phyloP scores from a whole-genome alignment of 2,888 invertebrate genomes.

The Acrobasis suavella region DNA sequence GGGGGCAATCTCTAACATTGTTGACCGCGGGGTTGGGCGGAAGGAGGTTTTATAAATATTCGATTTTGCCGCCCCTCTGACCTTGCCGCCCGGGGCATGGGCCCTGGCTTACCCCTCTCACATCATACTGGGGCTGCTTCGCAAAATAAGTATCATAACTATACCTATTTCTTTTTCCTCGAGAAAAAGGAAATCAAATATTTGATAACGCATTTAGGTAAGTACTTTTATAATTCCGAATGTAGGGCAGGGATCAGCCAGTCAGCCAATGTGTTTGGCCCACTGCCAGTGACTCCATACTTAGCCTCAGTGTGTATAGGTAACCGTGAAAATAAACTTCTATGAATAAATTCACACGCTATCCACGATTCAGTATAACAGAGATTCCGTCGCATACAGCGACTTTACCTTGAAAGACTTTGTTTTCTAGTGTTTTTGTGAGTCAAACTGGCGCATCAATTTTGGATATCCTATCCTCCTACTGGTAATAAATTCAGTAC shows the following conservation, averaged over 20 bases:
- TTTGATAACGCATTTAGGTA: neutral
- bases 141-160: too few species aligned
- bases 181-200: neutral
- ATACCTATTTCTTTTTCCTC: too few species aligned
- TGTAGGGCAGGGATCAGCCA: conserved; percentile 16
- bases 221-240: conserved; percentile 2
- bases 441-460: conserved; percentile 91
- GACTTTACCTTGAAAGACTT: conserved; percentile 33
- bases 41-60: too few species aligned
- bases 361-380: conserved; percentile 47
- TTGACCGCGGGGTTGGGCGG: too few species aligned
- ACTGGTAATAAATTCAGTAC: conserved; percentile 76
- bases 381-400: conserved; percentile 36
- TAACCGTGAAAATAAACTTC: conserved; percentile 74
- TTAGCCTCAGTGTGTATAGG: conserved; percentile 49
- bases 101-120: too few species aligned
- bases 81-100: too few species aligned
- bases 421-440: conserved; percentile 22
- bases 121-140: too few species aligned
- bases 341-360: conserved; percentile 72
- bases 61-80: too few species aligned
- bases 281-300: conserved; percentile 57
- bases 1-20: too few species aligned
- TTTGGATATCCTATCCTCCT: conserved; percentile 92
- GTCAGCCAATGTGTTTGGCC: conserved; percentile 46